Base-by-base conservation (phyloP, 2,888 invertebrate genomes). In the Amphipoea lucens region DNA sequence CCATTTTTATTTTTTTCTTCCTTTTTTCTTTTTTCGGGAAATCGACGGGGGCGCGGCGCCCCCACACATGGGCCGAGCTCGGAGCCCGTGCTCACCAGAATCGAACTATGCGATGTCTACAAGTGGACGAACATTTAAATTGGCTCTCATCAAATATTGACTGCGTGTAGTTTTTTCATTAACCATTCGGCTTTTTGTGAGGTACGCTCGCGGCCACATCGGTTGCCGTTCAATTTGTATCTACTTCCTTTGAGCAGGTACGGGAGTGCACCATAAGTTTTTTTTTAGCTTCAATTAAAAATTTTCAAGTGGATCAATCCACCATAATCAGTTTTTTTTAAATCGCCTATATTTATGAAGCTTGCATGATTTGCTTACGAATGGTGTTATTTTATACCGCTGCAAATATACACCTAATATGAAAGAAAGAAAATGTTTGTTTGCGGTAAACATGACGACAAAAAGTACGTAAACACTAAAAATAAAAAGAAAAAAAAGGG, bases 101-200 rank as follows among this genome's bases (percentile, higher is more conserved):
- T 93, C 93, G 95, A 96, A 96, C 96, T 96, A 96, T 96, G 93
- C 96, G 95, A 96, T 96, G 96, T 96, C 96, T 97, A 96, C 96
- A 97, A 96, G 96, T 96, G 96, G 95, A 95, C 95, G 96, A 96
- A 95, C 96, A 96, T 96, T 96, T 96, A 96, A 96, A 97, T 96
- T 96, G 96, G 96, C 96, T 95, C 96, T 96, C 96, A 96, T 97
- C 96, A 97, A 96, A 96, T 96, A 97, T 96, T 96, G 96, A 96
- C 95, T 95, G 95, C 95, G 92, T 96, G 96, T 96, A 96, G 96
- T 96, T 96, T 96, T 96, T 96, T 96, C 95, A 96, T 96, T 96
- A 96, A 93, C 95, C 94, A 93, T 92, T 93, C 91, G 90, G 91
- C 92, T 94, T 96, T 96, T 96, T 95, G 94, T 94, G 93, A 91